Base-by-base conservation (phyloP, 1,140 invertebrate species). In the Drosophila insularis region DNA sequence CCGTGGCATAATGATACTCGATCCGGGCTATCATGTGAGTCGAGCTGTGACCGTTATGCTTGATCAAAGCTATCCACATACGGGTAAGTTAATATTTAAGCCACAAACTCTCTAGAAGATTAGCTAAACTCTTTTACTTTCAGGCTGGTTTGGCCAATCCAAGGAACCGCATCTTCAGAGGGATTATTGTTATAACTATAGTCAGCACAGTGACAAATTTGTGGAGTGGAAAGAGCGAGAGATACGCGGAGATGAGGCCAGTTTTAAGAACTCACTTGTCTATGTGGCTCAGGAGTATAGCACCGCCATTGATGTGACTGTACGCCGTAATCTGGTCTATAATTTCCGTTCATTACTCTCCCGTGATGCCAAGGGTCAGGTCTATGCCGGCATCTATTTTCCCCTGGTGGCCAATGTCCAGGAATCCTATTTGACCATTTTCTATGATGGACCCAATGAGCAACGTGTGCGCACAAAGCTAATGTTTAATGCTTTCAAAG, bases 1-100 rank as follows among this genome's bases (percentile, higher is more conserved):
- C 37, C 90, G 92, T 0, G 97, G 97, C 10, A 93, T 97, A 17
- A 92, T 98, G 90, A 93, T 98, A 2, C 94, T 97, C 14, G 97
- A 98, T 92, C 96, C 97, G 1, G 97, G 97, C 7, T 98, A 98
- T 92, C 97, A 98, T 91, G 95, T 98, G 43, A 95, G 95, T 21
- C 93, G 96, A 39, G 96, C 96, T 14, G 94, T 98, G 50, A 97
- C 97, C 19, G 95, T 98, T 23, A 98, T 98, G 97, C 92, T 94
- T 19, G 97, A 98, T 91, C 93, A 95, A 58, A 92, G 93, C 27
- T 97, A 96, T 92, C 97, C 97, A 3, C 96, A 98, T 89, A 98
- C 97, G 37, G 96, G 90, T 91, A 55, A 63, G 92, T 21, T 11
- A 3, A n/a, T 10, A 37, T 10, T 0, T 4, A 13, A 10, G 21